Evolutionary conservation across 2,797 vertebrate species (phyloP).

Genomic region (Oryzias dopingdopingensis): DNA sequence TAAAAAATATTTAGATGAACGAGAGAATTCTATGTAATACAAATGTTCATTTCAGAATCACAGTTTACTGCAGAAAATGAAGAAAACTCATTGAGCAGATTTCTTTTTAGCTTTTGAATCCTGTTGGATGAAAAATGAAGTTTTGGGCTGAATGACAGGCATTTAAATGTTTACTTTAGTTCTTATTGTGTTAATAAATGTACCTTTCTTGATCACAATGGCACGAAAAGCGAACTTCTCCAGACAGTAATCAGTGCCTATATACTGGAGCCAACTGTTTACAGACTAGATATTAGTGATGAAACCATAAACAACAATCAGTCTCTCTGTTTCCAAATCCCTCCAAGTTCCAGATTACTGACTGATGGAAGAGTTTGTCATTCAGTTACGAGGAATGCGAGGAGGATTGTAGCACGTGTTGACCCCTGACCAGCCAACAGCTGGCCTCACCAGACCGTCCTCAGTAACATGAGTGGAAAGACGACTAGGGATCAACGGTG

Average conservation of each 20-base stretch:
- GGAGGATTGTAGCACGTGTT: conserved; percentile 28
- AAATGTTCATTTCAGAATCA: too few species aligned
- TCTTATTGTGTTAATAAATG: too few species aligned
- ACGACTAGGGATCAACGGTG: conserved; percentile 18
- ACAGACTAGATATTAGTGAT: background rate
- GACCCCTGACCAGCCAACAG: conserved; percentile 45
- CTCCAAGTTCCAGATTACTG: conserved; percentile 40
- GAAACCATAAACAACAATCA: background rate
- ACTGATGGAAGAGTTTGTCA: conserved; percentile 21
- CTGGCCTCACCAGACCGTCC: conserved; percentile 35
- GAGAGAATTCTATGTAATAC: too few species aligned
- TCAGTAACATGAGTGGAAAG: conserved; percentile 27
- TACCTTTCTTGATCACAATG: too few species aligned
- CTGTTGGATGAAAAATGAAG: too few species aligned
- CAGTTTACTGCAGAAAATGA: too few species aligned
- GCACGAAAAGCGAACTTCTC: too few species aligned
- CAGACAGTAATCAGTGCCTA: background rate
- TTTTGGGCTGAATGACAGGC: too few species aligned
- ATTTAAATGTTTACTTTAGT: too few species aligned
- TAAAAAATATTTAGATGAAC: too few species aligned
- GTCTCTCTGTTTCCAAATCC: conserved; percentile 16
- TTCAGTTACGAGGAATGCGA: conserved; percentile 38
- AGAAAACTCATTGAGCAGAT: too few species aligned
- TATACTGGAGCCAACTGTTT: background rate
- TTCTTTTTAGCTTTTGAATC: too few species aligned